Evolutionary conservation across 2,797 vertebrate species (phyloP).

Genomic region (Tenualosa thibaudeaui): DNA sequence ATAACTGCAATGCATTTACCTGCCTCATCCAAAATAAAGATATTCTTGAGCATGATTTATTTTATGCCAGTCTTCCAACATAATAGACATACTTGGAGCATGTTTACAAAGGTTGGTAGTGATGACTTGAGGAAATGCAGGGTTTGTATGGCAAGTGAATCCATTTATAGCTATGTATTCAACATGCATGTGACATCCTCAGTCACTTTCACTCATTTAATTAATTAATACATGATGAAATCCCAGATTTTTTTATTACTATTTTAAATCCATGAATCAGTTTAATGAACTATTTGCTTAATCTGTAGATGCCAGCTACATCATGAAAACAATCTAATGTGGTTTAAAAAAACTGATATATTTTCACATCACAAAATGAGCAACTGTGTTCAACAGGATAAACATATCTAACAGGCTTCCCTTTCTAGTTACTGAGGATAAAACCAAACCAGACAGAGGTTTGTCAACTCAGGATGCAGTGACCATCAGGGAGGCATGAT

Average conservation of each 20-base stretch:
- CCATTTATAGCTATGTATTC: conserved; percentile 82
- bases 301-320: conserved; percentile 66
- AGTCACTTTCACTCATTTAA: conserved; percentile 80
- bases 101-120: conserved; percentile 69
- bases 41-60: no score
- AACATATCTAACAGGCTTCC: neutral
- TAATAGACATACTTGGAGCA: no score
- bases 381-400: neutral
- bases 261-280: conserved; percentile 44
- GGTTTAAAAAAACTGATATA: conserved; percentile 53
- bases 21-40: neutral
- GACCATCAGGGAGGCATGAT: no score
- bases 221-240: conserved; percentile 82
- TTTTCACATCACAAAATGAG: conserved; percentile 45
- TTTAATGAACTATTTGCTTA: conserved; percentile 71
- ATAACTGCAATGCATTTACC: neutral
- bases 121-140: conserved; percentile 77
- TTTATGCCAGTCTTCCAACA: no score
- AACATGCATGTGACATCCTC: conserved; percentile 76
- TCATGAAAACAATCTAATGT: conserved; percentile 61
- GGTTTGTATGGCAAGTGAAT: conserved; percentile 72
- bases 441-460: neutral
- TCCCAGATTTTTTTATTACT: conserved; percentile 64
- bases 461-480: neutral
- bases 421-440: no score